These are phyloP conservation scores for Rhinatrema bivittatum DNA, from an alignment of 2,797 vertebrate genomes.

Conservation along the genomic window DNA sequence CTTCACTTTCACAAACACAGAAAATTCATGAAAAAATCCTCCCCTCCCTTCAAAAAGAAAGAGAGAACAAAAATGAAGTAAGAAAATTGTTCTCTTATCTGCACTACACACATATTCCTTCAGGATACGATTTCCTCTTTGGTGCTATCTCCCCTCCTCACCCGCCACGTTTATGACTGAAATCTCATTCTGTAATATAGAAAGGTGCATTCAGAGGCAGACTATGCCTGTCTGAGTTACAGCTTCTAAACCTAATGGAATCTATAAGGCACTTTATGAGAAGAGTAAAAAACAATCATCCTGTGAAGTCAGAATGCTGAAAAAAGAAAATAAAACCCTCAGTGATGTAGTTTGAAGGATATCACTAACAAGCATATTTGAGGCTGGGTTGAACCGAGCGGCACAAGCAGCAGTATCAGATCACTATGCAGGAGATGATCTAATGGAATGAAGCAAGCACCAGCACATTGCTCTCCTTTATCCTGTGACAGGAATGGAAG, in stretches of 20 bases:
- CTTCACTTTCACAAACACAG: too few relatives aligned
- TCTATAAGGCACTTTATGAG: neutral
- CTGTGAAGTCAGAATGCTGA: too few relatives aligned
- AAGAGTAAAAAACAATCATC: accelerated
- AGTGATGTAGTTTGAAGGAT: accelerated
- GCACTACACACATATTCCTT: neutral
- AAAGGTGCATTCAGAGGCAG: accelerated
- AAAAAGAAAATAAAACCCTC: too few relatives aligned
- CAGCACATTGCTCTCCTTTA: too few relatives aligned
- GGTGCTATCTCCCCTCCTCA: neutral
- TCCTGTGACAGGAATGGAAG: too few relatives aligned
- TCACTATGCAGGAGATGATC: too few relatives aligned
- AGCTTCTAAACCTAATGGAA: accelerated
- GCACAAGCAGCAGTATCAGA: too few relatives aligned
- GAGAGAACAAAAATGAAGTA: too few relatives aligned
- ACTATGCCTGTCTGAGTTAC: accelerated
- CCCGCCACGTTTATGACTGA: accelerated
- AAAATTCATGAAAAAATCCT: too few relatives aligned
- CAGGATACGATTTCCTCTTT: neutral
- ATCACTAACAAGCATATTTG: accelerated
- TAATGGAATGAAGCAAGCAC: too few relatives aligned
- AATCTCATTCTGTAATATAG: neutral
- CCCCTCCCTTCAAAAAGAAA: too few relatives aligned
- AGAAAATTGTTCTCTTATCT: too few relatives aligned
- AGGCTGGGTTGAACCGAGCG: neutral